Evolutionary conservation across 2,888 invertebrate genomes (phyloP).

Genomic region (Rhingia rostrata): DNA sequence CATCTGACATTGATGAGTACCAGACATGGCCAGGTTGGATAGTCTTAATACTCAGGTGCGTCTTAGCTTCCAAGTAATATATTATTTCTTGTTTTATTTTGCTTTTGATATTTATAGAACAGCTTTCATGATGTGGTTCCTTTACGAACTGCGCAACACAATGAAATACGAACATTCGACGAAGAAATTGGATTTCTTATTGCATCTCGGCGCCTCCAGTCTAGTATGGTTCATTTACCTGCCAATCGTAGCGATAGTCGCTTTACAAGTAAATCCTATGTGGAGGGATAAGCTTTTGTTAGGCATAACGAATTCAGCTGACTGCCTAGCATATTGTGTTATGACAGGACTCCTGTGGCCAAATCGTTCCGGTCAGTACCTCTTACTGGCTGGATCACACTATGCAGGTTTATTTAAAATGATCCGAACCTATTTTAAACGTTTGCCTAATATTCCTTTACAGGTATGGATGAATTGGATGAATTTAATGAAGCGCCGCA

Average conservation of each 20-base stretch:
- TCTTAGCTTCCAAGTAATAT: background rate
- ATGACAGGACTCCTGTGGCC: conserved; percentile 99
- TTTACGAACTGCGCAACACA: conserved; percentile 89
- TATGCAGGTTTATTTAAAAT: conserved; percentile 84
- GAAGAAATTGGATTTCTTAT: conserved; percentile 94
- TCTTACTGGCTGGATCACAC: conserved; percentile 89
- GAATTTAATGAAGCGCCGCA: conserved; percentile 96
- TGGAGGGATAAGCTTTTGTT: conserved; percentile 97
- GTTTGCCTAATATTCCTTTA: background rate
- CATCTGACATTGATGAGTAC: conserved; percentile 98
- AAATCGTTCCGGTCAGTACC: conserved; percentile 95
- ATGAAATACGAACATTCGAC: conserved; percentile 92
- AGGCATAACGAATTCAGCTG: conserved; percentile 97
- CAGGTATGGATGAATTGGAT: conserved; percentile 91
- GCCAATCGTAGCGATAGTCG: conserved; percentile 96
- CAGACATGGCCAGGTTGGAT: conserved; percentile 99
- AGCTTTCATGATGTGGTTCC: conserved; percentile 93
- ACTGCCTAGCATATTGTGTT: conserved; percentile 96
- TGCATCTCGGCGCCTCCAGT: conserved; percentile 98
- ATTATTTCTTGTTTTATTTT: background rate
- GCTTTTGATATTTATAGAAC: conserved; percentile 83
- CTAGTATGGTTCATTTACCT: conserved; percentile 99
- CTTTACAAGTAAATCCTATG: conserved; percentile 95
- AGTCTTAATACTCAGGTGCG: conserved; percentile 89
- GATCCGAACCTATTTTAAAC: background rate